Evolutionary conservation across 2,888 invertebrate genomes (phyloP).

Genomic region (Drosophila kokeensis): DNA sequence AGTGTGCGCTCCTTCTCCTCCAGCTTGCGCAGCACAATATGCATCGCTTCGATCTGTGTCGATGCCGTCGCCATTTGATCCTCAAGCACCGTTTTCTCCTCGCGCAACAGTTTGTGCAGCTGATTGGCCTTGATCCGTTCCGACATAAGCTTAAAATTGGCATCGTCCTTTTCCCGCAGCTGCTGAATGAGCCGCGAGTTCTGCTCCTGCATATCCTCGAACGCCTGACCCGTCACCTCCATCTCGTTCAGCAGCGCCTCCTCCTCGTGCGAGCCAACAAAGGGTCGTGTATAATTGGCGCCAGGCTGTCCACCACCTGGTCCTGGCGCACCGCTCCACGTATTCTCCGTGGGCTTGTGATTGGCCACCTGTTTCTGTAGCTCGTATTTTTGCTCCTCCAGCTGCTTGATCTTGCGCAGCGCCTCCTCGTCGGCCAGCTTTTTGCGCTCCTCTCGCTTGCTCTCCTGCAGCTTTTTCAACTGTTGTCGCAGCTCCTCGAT

Average conservation of each 20-base stretch:
- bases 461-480: conserved; percentile 95
- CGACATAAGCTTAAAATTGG: conserved; percentile 99
- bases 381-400: conserved; percentile 97
- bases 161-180: conserved; percentile 97
- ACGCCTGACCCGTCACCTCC: conserved; percentile 99
- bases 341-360: conserved; percentile 88
- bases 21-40: conserved; percentile 95
- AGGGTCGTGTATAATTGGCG: conserved; percentile 87
- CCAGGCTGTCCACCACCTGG: conserved; percentile 62
- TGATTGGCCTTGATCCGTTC: conserved; percentile 98
- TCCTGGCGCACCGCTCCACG: conserved; percentile 71
- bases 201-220: conserved; percentile 99
- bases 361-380: conserved; percentile 95
- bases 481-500: conserved; percentile 94
- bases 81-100: conserved; percentile 96
- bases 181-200: conserved; percentile 98
- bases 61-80: conserved; percentile 94
- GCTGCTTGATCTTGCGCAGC: conserved; percentile 95
- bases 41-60: conserved; percentile 97
- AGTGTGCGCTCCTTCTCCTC: conserved; percentile 98
- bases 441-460: conserved; percentile 95
- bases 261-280: conserved; percentile 94
- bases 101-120: conserved; percentile 95
- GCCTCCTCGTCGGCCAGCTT: conserved; percentile 98
- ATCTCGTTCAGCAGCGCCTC: conserved; percentile 98